Evolutionary conservation across 1,140 invertebrate genomes (phyloP).

Genomic region (Bathynomus jamesi): DNA sequence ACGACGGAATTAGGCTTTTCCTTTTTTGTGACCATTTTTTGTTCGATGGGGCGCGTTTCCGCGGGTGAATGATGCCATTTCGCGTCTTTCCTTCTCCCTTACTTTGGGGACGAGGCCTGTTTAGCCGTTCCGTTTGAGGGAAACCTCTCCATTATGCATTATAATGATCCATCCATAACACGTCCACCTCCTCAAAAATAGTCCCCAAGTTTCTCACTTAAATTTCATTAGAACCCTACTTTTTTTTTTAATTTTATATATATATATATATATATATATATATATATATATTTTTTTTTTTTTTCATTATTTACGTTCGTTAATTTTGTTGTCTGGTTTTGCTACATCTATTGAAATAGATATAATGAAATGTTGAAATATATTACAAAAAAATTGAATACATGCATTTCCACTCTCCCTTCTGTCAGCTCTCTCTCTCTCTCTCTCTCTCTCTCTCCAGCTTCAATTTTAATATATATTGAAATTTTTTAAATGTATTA

Average conservation of each 20-base stretch:
- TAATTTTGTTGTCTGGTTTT: too few relatives aligned
- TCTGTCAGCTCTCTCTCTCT: not conserved
- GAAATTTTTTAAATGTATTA: not conserved
- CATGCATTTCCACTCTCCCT: too few relatives aligned
- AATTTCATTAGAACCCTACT: not conserved
- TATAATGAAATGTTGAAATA: too few relatives aligned
- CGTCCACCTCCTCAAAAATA: not conserved
- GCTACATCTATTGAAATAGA: too few relatives aligned
- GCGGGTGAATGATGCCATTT: not conserved
- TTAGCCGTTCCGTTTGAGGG: too few relatives aligned
- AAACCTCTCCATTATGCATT: not conserved
- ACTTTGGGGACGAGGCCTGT: not conserved
- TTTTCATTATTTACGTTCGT: too few relatives aligned
- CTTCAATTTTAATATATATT: not conserved
- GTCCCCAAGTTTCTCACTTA: not conserved
- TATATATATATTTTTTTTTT: not conserved
- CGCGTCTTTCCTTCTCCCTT: not conserved
- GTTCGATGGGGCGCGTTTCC: too few relatives aligned
- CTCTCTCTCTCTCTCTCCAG: constrained; percentile 1
- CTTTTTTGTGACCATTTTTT: too few relatives aligned
- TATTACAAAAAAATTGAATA: too few relatives aligned
- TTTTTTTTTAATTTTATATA: not conserved
- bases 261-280: not conserved
- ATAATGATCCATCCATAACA: not conserved
- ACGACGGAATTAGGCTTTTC: too few relatives aligned